Evolutionary conservation across 2,797 vertebrate genomes (phyloP).

Genomic region (Dendrocincla tyrannina): DNA sequence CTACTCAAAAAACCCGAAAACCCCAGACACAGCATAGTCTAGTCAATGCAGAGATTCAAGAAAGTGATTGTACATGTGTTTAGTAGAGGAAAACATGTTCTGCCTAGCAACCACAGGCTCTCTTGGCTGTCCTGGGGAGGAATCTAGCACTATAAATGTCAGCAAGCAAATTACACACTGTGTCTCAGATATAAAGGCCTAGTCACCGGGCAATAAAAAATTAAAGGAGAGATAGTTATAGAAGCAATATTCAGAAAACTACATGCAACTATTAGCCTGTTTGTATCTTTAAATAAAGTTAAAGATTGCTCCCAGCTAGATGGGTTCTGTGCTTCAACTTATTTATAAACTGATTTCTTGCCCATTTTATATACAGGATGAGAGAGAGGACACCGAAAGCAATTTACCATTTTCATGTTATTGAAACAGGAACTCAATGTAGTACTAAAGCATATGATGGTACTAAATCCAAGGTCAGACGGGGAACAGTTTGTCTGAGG

Average conservation of each 20-base stretch:
- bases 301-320: neutral
- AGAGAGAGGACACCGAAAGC: conserved; percentile 13
- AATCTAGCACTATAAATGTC: conserved; percentile 37
- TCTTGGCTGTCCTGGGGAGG: conserved; percentile 3
- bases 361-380: neutral
- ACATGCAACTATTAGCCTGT: neutral
- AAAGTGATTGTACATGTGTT: neutral
- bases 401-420: conserved; percentile 21
- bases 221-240: neutral
- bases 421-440: neutral
- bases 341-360: neutral
- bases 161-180: conserved; percentile 40
- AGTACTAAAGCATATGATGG: neutral
- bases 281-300: neutral
- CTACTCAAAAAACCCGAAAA: neutral
- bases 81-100: conserved; percentile 35
- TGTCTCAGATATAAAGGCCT: neutral
- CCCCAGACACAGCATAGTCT: neutral
- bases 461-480: conserved; percentile 19
- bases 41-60: neutral
- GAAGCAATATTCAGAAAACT: neutral
- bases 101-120: conserved; percentile 53
- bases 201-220: neutral
- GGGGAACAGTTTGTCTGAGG: neutral
- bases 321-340: neutral